Base-by-base conservation (phyloP, 2,888 invertebrate species). In the Euplagia quadripunctaria region DNA sequence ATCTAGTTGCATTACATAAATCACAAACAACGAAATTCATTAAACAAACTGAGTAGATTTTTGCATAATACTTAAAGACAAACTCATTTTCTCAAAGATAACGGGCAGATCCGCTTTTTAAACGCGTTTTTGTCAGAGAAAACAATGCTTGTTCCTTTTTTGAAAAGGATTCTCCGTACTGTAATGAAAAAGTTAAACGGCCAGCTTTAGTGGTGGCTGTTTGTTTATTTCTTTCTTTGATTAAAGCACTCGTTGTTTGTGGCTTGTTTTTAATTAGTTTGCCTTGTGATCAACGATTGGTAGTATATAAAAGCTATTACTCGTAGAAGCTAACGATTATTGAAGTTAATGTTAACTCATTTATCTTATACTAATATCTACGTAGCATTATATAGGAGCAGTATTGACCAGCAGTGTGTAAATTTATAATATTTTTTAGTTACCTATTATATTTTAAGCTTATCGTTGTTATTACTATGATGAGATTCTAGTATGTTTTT, bases 81-180 rank as follows among this genome's bases (percentile, higher is more conserved):
- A 87, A 87, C 86, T 88, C 86, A 80, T 86, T 87, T 85, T 79
- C 83, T 79, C 74, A 72, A 70, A 85, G 86, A 87, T 84, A 88
- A 84, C 80, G 76, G 61, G 77, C 65, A 76, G 81, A 85, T 82
- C 76, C 82, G 78, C 81, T 83, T 86, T 85, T 82, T 79, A 83
- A 86, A 85, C 74, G 77, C 82, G 78, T 83, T 87, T 87, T 84
- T 85, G 84, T 82, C 84, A 79, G 80, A 77, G 79, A 84, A 86
- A 89, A 89, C 87, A 88, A 88, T 86, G 86, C 79, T 78, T 76
- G 76, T 76, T 83, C 79, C 74, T 79, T 82, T 79, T 81, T 84
- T 75, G 12, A 77, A 79, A 81, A 82, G 80, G 78, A 79, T 76
- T 81, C 79, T 76, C 77, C 79, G 70, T 43, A 71, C 71, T 72